Percentiles rank a stretch among this genome's conserved stretches.
These are phyloP conservation scores for Acrobasis suavella DNA, from an alignment of 2,888 invertebrate genomes.

Conservation along the genomic window DNA sequence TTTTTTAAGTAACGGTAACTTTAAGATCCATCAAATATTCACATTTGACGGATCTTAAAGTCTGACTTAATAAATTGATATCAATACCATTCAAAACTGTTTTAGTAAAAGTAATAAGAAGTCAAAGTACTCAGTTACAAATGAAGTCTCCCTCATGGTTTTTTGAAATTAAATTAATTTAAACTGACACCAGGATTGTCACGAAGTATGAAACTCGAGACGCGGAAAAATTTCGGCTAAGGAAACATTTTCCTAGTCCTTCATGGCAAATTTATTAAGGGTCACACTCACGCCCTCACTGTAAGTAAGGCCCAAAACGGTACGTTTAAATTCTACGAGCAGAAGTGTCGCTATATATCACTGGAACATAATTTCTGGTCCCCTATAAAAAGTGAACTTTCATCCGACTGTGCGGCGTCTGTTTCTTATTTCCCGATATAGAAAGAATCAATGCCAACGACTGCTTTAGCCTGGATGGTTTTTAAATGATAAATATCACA, in stretches of 20 bases:
- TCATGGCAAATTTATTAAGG: constrained; percentile 76
- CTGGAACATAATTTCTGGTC: constrained; percentile 69
- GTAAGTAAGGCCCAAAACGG: constrained; percentile 72
- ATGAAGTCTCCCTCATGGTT: background rate
- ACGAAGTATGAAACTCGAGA: constrained; percentile 27
- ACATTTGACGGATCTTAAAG: too few relatives aligned
- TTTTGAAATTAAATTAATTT: constrained; percentile 10
- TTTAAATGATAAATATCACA: too few relatives aligned
- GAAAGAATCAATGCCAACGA: constrained; percentile 35
- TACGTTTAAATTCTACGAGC: constrained; percentile 74
- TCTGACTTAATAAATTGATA: too few relatives aligned
- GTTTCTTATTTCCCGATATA: constrained; percentile 71
- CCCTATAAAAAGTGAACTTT: constrained; percentile 74
- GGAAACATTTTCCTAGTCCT: constrained; percentile 65
- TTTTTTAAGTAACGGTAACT: too few relatives aligned
- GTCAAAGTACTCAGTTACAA: background rate
- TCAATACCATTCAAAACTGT: too few relatives aligned
- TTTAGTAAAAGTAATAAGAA: too few relatives aligned
- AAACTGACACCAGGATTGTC: constrained; percentile 15
- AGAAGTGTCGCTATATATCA: constrained; percentile 76
- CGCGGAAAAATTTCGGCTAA: constrained; percentile 31
- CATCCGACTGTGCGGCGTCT: constrained; percentile 57
- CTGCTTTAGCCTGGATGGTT: background rate
- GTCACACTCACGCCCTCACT: constrained; percentile 63
- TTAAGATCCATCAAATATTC: too few relatives aligned